phyloP scores from a whole-genome alignment of 2,888 invertebrate genomes.

The Eupeodes luniger region DNA sequence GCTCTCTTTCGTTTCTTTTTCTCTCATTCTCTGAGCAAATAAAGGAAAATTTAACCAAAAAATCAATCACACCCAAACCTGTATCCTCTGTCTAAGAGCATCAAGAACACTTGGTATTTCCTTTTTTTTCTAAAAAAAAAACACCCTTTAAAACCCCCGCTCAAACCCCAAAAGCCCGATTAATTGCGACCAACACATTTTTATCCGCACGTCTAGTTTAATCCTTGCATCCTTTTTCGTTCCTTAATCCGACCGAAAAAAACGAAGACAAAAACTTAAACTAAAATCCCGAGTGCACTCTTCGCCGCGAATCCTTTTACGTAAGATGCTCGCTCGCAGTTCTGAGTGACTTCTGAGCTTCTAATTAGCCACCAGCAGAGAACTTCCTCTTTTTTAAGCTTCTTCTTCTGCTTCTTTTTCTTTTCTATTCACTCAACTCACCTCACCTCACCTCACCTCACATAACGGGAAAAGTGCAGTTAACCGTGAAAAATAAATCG shows the following conservation, averaged over 20 bases:
- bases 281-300: conserved; percentile 47
- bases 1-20: conserved; percentile 13
- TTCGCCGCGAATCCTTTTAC: conserved; percentile 63
- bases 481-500: conserved; percentile 64
- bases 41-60: conserved; percentile 39
- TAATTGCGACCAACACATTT: background rate
- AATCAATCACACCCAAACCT: conserved; percentile 76
- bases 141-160: background rate
- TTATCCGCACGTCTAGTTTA: conserved; percentile 29
- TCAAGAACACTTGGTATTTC: conserved; percentile 59
- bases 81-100: conserved; percentile 48
- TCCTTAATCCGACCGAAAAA: background rate
- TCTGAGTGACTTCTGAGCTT: conserved; percentile 21
- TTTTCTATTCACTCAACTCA: too few relatives aligned
- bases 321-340: conserved; percentile 66
- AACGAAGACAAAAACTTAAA: conserved; percentile 1
- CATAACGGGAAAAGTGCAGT: conserved; percentile 61
- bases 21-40: conserved; percentile 12
- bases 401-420: conserved; percentile 18
- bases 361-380: conserved; percentile 28
- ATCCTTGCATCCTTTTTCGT: conserved; percentile 27
- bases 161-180: background rate
- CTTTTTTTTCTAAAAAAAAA: background rate
- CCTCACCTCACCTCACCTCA: conserved; percentile 27
- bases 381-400: conserved; percentile 31